phyloP scores from a whole-genome alignment of 2,797 vertebrate genomes.

The Amphiprion clarkii region DNA sequence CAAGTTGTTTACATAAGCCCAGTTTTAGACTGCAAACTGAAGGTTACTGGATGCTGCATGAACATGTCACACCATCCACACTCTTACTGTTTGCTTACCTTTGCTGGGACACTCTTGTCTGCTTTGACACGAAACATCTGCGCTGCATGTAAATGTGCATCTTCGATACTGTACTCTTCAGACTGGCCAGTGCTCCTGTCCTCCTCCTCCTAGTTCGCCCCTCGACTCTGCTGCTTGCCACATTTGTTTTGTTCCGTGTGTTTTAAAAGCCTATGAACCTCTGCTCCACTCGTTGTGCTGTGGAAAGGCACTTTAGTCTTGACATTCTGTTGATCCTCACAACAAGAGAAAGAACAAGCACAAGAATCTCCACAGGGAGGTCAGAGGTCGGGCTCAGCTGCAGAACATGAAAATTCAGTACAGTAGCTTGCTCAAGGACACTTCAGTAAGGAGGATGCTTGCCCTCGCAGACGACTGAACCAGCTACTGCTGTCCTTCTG shows the following conservation, averaged over 20 bases:
- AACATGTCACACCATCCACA: too few relatives aligned
- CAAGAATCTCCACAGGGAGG: slow-evolving; percentile 53
- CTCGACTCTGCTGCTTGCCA: slow-evolving; percentile 37
- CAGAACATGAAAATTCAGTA: slow-evolving; percentile 10
- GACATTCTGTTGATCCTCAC: slow-evolving; percentile 55
- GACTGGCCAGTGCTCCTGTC: slow-evolving; percentile 2
- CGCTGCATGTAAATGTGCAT: too few relatives aligned
- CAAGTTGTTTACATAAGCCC: background rate
- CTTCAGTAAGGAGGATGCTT: slow-evolving; percentile 20
- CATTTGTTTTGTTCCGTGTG: slow-evolving; percentile 33
- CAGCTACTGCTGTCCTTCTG: slow-evolving; percentile 13
- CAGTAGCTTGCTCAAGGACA: slow-evolving; percentile 30
- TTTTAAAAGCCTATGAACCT: slow-evolving; percentile 28
- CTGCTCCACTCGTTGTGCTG: slow-evolving; percentile 8
- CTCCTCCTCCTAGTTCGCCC: slow-evolving; percentile 1
- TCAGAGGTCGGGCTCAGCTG: slow-evolving; percentile 42
- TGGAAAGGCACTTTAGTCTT: slow-evolving; percentile 21
- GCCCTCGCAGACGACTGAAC: background rate
- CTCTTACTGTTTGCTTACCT: too few relatives aligned
- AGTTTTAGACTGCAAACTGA: background rate
- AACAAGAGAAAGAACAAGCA: slow-evolving; percentile 52
- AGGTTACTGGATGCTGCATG: background rate
- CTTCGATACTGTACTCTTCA: background rate
- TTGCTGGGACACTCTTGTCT: too few relatives aligned
- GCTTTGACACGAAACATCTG: too few relatives aligned